Evolutionary conservation across 2,113 vertebrate species (phyloP).

Genomic region (Catagonus wagneri): DNA sequence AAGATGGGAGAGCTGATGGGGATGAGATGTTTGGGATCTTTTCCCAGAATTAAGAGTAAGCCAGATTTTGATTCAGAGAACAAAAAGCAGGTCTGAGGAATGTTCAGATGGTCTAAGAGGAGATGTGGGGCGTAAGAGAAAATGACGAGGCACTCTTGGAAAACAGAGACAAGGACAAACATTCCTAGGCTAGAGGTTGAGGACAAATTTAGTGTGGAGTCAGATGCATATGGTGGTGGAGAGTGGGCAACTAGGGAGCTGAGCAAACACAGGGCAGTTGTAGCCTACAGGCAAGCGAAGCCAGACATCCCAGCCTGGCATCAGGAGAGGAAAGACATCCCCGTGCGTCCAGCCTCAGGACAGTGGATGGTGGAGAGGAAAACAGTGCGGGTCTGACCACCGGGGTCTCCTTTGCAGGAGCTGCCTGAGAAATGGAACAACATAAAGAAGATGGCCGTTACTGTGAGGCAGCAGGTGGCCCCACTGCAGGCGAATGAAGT

Average conservation of each 20-base stretch:
- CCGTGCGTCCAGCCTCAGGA: background rate
- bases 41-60: background rate
- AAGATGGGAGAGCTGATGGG: background rate
- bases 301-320: accelerated
- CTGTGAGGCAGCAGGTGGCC: slow-evolving; percentile 93
- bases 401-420: slow-evolving; percentile 85
- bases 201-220: background rate
- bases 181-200: background rate
- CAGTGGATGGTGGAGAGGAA: background rate
- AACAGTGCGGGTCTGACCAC: background rate
- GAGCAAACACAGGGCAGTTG: background rate
- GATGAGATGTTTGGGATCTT: background rate
- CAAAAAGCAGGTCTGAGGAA: background rate
- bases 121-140: background rate
- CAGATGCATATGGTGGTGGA: background rate
- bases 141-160: background rate
- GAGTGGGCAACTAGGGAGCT: background rate
- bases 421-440: slow-evolving; percentile 95
- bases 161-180: background rate
- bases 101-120: background rate
- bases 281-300: too few species aligned
- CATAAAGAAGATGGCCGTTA: slow-evolving; percentile 90
- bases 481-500: slow-evolving; percentile 94
- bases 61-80: background rate
- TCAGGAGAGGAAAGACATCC: accelerated